These are phyloP conservation scores for Spodoptera picta DNA, from an alignment of 2,888 invertebrate species.

Conservation along the genomic window DNA sequence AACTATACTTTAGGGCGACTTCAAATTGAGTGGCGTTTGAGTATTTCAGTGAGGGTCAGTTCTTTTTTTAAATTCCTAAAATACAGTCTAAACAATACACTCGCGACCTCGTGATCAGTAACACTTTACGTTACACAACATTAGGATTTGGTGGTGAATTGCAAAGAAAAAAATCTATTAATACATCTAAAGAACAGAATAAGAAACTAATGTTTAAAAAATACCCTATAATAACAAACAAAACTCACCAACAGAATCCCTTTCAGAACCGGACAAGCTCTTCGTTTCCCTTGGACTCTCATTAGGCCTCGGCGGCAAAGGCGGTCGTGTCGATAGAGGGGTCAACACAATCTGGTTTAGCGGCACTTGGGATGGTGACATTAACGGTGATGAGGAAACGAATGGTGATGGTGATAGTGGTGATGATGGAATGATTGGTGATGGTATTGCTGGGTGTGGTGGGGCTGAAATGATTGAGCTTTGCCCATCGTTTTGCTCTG, in stretches of 20 bases:
- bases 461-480: slow-evolving; percentile 82
- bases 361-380: slow-evolving; percentile 32
- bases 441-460: slow-evolving; percentile 59
- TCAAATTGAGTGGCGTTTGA: too few species aligned
- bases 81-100: too few species aligned
- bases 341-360: slow-evolving; percentile 68
- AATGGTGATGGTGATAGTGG: slow-evolving; percentile 44
- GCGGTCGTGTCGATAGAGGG: slow-evolving; percentile 74
- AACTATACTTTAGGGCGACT: too few species aligned
- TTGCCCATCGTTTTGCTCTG: slow-evolving; percentile 83
- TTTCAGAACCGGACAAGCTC: slow-evolving; percentile 70
- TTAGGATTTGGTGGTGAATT: too few species aligned
- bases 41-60: too few species aligned
- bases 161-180: too few species aligned
- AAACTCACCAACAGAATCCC: slow-evolving; percentile 74
- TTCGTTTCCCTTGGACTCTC: slow-evolving; percentile 78
- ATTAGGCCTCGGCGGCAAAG: slow-evolving; percentile 74
- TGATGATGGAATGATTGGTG: slow-evolving; percentile 59
- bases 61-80: too few species aligned
- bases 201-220: too few species aligned
- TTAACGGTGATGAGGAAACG: slow-evolving; percentile 42
- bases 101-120: too few species aligned
- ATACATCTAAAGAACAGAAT: too few species aligned
- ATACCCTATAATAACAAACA: too few species aligned
- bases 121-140: too few species aligned